Base-by-base conservation (phyloP, 2,797 vertebrate genomes). In the Clangula hyemalis region DNA sequence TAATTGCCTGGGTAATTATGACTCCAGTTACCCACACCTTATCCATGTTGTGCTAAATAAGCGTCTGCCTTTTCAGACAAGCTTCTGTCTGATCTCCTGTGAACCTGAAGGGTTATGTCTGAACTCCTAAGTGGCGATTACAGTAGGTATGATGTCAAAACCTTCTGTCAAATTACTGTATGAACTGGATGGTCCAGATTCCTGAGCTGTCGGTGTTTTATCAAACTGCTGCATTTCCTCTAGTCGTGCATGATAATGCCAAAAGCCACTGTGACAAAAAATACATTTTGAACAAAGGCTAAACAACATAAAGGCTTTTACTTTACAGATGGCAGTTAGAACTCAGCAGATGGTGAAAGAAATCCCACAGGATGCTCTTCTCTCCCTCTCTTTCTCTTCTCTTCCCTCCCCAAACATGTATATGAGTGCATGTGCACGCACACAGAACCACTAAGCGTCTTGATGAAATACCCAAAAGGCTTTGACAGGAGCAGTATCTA, bases 261-360 rank as follows among this genome's bases (percentile, higher is more conserved):
- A 94, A 95, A 95, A 95, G 91, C 83, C 93, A 91, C 68, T 25
- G 68, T 73, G 91, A 91, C 80, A 94, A 94, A 95, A 95, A 94
- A 53, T 78, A 90, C 80, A 70, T 93, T 95, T 94, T 88, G 90
- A 95, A 95, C 91, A 96, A 96, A 96, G 88, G 91, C 94, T 95
- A 93, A 96, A 95, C 85, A 96, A 95, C 83, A 86, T 36, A 84
- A 95, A 95, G 0, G 5, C 66, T 91, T 93, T 91, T 81, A 74
- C 90, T 95, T 95, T 94, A 82, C 96, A 96, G 94, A 96, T 96
- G 96, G 96, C 80, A 76, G 56, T 79, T 71, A 79, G 85, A 95
- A 94, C 90, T 88, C 56, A 16, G 94, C 96, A 96, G 95, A 96
- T 96, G 94, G 96, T 8, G 11, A 60, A 91, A 95, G 94, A 96